These are phyloP conservation scores for Pocillopora grandis DNA, from an alignment of 92 coral and sea anemone genomes.

Conservation along the genomic window DNA sequence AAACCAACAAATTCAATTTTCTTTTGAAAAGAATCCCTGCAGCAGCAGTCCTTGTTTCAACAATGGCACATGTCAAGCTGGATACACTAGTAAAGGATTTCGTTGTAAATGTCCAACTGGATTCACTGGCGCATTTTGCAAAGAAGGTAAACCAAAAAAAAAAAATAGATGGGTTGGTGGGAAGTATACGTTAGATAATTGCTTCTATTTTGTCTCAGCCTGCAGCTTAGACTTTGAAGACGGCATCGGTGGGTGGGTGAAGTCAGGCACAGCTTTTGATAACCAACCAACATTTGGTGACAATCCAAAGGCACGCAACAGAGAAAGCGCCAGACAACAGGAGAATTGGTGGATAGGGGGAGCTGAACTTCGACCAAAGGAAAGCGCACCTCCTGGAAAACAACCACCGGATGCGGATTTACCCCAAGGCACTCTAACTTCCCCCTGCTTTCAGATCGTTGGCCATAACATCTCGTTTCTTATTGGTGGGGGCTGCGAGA, in stretches of 20 bases:
- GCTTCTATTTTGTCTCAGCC: not conserved
- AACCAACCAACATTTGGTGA: slow-evolving; percentile 66
- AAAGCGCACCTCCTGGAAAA: slow-evolving; percentile 32
- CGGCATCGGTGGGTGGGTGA: slow-evolving; percentile 51
- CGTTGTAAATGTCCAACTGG: too few species aligned
- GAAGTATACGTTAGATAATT: too few species aligned
- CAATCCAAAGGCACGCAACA: slow-evolving; percentile 46
- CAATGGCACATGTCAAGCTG: too few species aligned
- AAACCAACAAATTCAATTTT: too few species aligned
- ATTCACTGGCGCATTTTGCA: too few species aligned
- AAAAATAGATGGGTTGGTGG: too few species aligned
- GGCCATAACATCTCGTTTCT: slow-evolving; percentile 51
- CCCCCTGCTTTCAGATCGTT: slow-evolving; percentile 45
- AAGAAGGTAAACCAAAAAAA: too few species aligned
- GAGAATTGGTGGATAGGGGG: slow-evolving; percentile 79
- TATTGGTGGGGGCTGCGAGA: not conserved
- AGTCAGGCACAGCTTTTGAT: slow-evolving; percentile 55
- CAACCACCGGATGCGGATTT: slow-evolving; percentile 36
- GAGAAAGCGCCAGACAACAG: slow-evolving; percentile 49
- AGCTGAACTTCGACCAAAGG: slow-evolving; percentile 45
- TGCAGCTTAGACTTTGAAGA: slow-evolving; percentile 67
- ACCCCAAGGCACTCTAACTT: slow-evolving; percentile 64
- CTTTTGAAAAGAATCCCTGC: too few species aligned
- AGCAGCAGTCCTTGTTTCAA: too few species aligned
- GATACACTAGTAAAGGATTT: too few species aligned